Evolutionary conservation across 1,140 invertebrate genomes (phyloP).

Genomic region (Armadillidium nasatum): DNA sequence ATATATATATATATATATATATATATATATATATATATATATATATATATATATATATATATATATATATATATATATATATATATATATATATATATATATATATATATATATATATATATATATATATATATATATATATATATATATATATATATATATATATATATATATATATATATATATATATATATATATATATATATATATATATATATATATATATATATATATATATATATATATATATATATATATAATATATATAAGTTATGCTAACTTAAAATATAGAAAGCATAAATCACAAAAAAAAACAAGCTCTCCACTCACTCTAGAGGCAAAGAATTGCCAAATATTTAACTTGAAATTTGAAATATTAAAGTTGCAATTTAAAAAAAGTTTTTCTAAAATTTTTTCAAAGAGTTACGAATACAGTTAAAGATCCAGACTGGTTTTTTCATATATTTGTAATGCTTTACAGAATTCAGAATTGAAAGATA

Average conservation of each 20-base stretch:
- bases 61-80: conserved; percentile 20
- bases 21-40: conserved; percentile 12
- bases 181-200: background rate
- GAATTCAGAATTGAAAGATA: too few relatives aligned
- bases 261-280: too few relatives aligned
- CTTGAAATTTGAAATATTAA: too few relatives aligned
- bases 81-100: conserved; percentile 4
- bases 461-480: too few relatives aligned
- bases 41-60: conserved; percentile 1
- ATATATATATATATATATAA: conserved; percentile 18
- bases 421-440: too few relatives aligned
- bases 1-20: conserved; percentile 41
- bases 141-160: background rate
- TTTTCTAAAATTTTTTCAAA: too few relatives aligned
- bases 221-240: conserved; percentile 20
- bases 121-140: background rate
- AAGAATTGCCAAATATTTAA: too few relatives aligned
- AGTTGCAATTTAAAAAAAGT: too few relatives aligned
- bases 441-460: too few relatives aligned
- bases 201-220: conserved; percentile 17
- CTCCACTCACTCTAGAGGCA: too few relatives aligned
- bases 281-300: too few relatives aligned
- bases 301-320: too few relatives aligned
- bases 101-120: conserved; percentile 15
- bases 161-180: background rate